Base-by-base conservation (phyloP, 37 sponge, comb jelly and placozoan genomes). In the Beroe forskalii region DNA sequence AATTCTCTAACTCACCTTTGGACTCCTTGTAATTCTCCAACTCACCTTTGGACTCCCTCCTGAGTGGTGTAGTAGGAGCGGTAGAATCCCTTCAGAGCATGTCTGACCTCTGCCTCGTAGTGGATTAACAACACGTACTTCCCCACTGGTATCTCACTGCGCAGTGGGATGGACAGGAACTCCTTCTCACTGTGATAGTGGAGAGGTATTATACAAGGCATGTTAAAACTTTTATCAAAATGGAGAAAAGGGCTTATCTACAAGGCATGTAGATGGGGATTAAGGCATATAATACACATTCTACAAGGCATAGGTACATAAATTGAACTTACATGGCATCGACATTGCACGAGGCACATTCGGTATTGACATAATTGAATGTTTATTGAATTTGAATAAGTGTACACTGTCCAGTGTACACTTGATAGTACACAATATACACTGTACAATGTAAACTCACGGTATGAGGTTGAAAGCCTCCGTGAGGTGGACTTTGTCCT, bases 1-100 rank as follows among this genome's bases (percentile, higher is more conserved):
- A n/a, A n/a, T n/a, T n/a, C n/a, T n/a, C n/a, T n/a, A n/a, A n/a
- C n/a, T n/a, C n/a, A n/a, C n/a, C n/a, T n/a, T n/a, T n/a, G n/a
- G n/a, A n/a, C n/a, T n/a, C n/a, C n/a, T n/a, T n/a, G n/a, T n/a
- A n/a, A n/a, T n/a, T n/a, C n/a, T n/a, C n/a, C n/a, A n/a, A n/a
- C 28, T 72, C 3, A 72, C 75, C 75, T 72, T 4, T 20, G 35
- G 2, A 36, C 75, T 20, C 75, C 75, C 6, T 3, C 2, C 23
- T 30, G 12, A 8, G 75, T 72, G 12, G 37, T 72, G 75, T 72
- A 72, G 30, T 72, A 72, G 39, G 75, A 72, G 37, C 75, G 75
- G 75, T 72, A 72, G 39, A 72, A 72, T 22, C 75, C 75, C 75
- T 72, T 72, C 19, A 72, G 75, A 4, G 75, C 75, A 30, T 72